phyloP scores from a whole-genome alignment of 2,888 invertebrate species.

The Tenthredo amoena region DNA sequence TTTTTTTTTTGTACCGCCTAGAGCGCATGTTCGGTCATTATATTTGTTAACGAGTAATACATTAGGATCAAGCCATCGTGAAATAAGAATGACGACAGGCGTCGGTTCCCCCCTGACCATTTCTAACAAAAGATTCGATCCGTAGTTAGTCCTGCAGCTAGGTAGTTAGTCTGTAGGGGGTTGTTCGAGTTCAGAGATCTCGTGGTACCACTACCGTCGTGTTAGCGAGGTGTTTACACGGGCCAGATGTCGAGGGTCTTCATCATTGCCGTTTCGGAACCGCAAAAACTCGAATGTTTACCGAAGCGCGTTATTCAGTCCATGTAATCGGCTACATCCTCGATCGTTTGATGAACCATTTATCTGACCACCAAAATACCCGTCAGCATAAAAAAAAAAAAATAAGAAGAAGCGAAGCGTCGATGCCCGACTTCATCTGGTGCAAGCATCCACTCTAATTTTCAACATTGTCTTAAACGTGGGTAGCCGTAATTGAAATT shows the following conservation, averaged over 20 bases:
- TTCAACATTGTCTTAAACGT: not conserved
- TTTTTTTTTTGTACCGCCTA: not conserved
- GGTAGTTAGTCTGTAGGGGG: conserved; percentile 29
- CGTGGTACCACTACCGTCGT: not conserved
- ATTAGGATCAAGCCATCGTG: not conserved
- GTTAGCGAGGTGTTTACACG: conserved; percentile 63
- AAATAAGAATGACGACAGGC: conserved; percentile 31
- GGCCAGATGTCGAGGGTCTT: conserved; percentile 67
- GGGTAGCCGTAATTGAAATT: not conserved
- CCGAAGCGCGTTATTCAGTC: conserved; percentile 26
- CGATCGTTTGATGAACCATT: not conserved
- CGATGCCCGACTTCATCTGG: not conserved
- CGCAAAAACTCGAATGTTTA: conserved; percentile 62
- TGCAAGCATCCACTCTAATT: not conserved
- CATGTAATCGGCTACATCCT: conserved; percentile 33
- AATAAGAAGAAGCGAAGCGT: not conserved
- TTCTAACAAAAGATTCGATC: conserved; percentile 44
- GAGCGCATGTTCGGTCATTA: not conserved
- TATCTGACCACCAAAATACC: not conserved
- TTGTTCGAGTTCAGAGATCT: conserved; percentile 33
- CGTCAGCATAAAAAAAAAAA: not conserved
- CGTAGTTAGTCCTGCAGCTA: conserved; percentile 40
- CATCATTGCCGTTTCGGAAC: conserved; percentile 55
- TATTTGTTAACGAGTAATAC: conserved; percentile 3
- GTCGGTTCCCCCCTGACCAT: not conserved